Percentiles rank a stretch among this genome's conserved stretches.
Evolutionary conservation across 2,113 vertebrate genomes (phyloP).

Genomic region (Pangasianodon hypophthalmus): DNA sequence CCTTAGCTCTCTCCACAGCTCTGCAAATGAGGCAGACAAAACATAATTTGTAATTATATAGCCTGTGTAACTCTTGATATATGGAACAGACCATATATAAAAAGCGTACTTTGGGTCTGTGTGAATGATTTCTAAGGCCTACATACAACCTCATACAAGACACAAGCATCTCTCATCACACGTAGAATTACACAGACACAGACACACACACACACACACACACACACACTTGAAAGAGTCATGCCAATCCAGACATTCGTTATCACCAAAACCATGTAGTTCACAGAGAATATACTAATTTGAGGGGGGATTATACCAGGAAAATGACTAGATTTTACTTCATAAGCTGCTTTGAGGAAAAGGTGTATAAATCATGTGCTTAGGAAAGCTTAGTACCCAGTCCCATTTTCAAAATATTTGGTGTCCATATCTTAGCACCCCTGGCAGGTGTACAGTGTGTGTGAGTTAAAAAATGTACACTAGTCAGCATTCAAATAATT

Average conservation of each 20-base stretch:
- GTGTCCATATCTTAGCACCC: not conserved
- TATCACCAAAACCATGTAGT: not conserved
- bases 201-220: not conserved
- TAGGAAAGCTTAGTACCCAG: not conserved
- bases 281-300: not conserved
- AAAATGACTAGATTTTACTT: not conserved
- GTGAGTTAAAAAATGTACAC: not conserved
- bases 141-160: not conserved
- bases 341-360: not conserved
- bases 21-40: not conserved
- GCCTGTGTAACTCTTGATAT: not conserved
- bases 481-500: not conserved
- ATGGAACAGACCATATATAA: not conserved
- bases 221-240: not conserved
- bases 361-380: not conserved
- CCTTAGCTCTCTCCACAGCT: not conserved
- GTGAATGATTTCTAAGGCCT: not conserved
- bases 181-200: not conserved
- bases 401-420: not conserved
- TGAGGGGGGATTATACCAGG: not conserved
- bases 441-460: not conserved
- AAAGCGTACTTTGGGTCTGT: not conserved
- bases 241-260: not conserved
- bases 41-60: not conserved
- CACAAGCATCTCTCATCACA: not conserved